Base-by-base conservation (phyloP, 1,140 invertebrate genomes). In the Drusus annulatus region DNA sequence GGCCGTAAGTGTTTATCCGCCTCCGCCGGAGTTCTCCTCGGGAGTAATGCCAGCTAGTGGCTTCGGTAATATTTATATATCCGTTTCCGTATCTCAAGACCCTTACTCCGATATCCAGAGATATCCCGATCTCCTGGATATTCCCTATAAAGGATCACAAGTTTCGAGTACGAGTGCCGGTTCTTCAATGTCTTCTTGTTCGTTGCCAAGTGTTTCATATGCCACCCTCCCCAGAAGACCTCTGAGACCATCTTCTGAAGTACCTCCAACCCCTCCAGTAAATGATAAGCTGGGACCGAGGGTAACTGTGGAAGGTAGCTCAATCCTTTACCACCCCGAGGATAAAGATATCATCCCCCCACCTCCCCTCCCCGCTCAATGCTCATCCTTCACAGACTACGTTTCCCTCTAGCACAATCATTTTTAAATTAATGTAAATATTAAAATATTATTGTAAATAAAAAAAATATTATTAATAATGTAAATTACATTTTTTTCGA, bases 211-310 rank as follows among this genome's bases (percentile, higher is more conserved):
- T 7, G 90, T 91, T 3, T 91, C 91, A 68, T 93, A 92, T 74
- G 92, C 93, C 15, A 93, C 92, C 1, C 84, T 94, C 56, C 93
- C 93, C 2, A 87, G 93, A 15, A 89, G 62, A 84, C 76, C 86
- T 90, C 19, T 74, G 31, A 80, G 82, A 89, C 79, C 85, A 87
- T 80, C 86, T 89, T 82, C 88, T 88, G 87, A 86, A 85, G 62
- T 87, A 52, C 85, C 88, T 17, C 79, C 90, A 60, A 88, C 91
- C 2, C 85, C 90, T 76, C 92, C 93, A 17, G 92, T 93, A 23
- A 97, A 97, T 86, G 96, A 97, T 87, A 96, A 96, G 85, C 95
- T 97, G 93, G 96, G 96, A 1, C 95, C 95, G 31, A 91, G 96
- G 84, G 94, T 96, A 15, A 97, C 96, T 3, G 96, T 95, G 0